These are phyloP conservation scores for Meloidogyne exigua DNA, from an alignment of 1,140 invertebrate genomes.

Conservation along the genomic window DNA sequence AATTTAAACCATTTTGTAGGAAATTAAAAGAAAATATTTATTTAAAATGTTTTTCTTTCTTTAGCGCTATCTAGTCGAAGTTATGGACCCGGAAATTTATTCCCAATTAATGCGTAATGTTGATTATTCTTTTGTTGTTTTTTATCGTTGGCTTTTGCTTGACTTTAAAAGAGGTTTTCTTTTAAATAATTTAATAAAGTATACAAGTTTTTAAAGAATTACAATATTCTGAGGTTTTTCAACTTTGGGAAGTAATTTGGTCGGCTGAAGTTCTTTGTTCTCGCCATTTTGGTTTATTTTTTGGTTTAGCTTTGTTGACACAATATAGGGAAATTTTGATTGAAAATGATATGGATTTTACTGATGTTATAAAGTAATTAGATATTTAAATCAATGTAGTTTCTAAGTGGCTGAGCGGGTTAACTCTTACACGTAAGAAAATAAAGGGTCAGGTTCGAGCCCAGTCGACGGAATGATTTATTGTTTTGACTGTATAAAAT, in stretches of 20 bases:
- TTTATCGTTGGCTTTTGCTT: conserved; percentile 82
- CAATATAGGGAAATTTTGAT: conserved; percentile 89
- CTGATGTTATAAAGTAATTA: conserved; percentile 81
- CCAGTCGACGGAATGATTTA: no score
- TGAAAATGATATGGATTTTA: conserved; percentile 92
- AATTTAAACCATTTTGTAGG: conserved; percentile 20
- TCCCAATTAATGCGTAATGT: conserved; percentile 88
- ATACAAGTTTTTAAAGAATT: conserved; percentile 74
- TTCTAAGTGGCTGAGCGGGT: background rate
- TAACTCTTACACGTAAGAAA: no score
- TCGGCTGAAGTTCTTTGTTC: conserved; percentile 79
- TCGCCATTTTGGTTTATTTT: conserved; percentile 84
- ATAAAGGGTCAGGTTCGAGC: no score
- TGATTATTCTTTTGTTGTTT: conserved; percentile 86
- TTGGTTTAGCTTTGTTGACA: conserved; percentile 84
- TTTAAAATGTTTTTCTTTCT: no score
- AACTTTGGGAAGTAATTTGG: conserved; percentile 94
- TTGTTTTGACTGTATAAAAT: no score
- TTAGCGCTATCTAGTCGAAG: conserved; percentile 73
- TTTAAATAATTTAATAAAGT: conserved; percentile 25
- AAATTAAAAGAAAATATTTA: background rate
- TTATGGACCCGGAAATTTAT: conserved; percentile 87
- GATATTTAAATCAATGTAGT: conserved; percentile 76
- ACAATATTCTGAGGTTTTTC: conserved; percentile 83
- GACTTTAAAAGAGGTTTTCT: conserved; percentile 74